phyloP scores from a whole-genome alignment of 2,888 invertebrate genomes.

The Cylloceria caligata region DNA sequence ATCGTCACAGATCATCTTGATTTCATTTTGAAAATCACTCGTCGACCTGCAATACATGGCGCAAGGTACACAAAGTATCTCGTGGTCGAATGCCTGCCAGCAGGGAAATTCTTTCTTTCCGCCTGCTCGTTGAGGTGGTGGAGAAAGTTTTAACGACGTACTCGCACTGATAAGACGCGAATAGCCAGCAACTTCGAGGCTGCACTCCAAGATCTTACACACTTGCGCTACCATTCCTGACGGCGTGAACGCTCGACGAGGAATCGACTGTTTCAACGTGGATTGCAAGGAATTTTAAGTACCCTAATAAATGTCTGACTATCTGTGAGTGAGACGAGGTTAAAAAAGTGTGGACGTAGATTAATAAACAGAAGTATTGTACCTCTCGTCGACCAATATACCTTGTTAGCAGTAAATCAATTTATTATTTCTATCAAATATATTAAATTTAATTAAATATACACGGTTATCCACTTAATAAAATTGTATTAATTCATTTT shows the following conservation, averaged over 20 bases:
- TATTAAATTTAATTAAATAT: neutral
- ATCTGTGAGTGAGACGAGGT: constrained; percentile 24
- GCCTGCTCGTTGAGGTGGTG: constrained; percentile 2
- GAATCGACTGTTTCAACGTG: constrained; percentile 29
- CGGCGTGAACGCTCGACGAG: constrained; percentile 7
- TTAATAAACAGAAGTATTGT: constrained; percentile 3
- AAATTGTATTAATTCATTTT: no score
- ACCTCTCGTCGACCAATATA: neutral
- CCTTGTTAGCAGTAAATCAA: neutral
- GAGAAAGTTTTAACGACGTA: constrained; percentile 63
- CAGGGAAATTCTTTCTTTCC: constrained; percentile 34
- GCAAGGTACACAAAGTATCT: neutral
- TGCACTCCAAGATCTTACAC: constrained; percentile 21
- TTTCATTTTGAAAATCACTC: neutral
- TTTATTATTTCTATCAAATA: neutral
- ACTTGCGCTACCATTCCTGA: neutral
- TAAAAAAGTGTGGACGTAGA: constrained; percentile 9
- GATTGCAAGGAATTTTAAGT: constrained; percentile 52
- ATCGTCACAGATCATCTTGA: constrained; percentile 44
- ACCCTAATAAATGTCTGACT: constrained; percentile 41
- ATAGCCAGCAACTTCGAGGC: constrained; percentile 32
- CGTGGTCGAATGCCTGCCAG: constrained; percentile 15
- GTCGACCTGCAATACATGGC: neutral
- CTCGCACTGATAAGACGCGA: constrained; percentile 55
- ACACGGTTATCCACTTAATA: neutral